These are phyloP conservation scores for Nycticorax nycticorax DNA, from an alignment of 2,113 vertebrate genomes.

Conservation along the genomic window DNA sequence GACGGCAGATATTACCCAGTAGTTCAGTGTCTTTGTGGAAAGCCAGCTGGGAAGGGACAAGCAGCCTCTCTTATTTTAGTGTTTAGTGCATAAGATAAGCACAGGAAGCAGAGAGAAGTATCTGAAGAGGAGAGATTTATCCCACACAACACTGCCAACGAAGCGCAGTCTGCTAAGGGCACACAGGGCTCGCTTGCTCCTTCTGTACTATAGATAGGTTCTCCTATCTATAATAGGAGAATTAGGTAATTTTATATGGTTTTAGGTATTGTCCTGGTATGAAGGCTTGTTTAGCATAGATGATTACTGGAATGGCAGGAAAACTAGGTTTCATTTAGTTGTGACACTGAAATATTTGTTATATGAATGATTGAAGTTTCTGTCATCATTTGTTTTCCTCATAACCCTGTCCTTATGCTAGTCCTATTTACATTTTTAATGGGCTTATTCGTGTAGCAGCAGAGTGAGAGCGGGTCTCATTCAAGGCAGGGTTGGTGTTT, in stretches of 20 bases:
- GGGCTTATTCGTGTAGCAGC: not conserved
- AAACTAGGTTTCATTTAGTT: not conserved
- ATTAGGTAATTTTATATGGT: not conserved
- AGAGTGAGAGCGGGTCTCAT: not conserved
- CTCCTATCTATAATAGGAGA: not conserved
- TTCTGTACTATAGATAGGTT: slow-evolving; percentile 29
- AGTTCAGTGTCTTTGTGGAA: not conserved
- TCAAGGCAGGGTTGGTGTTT: not conserved
- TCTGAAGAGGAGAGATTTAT: slow-evolving; percentile 51
- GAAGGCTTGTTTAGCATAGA: not conserved
- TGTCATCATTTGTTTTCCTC: not conserved
- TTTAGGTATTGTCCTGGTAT: not conserved
- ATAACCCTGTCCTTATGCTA: not conserved
- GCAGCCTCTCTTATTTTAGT: slow-evolving; percentile 15
- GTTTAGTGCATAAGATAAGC: slow-evolving; percentile 62
- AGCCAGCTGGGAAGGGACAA: slow-evolving; percentile 39
- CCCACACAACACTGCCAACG: slow-evolving; percentile 50
- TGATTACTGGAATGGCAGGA: not conserved
- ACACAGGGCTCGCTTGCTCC: not conserved
- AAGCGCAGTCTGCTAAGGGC: slow-evolving; percentile 57
- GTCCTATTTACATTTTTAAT: slow-evolving; percentile 46
- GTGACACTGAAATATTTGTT: not conserved
- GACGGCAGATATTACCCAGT: not conserved
- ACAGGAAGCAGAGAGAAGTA: slow-evolving; percentile 19
- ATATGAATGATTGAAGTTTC: not conserved